Conservation (phyloP, 2,797 vertebrate species). For the Okamejei kenojei region DNA sequence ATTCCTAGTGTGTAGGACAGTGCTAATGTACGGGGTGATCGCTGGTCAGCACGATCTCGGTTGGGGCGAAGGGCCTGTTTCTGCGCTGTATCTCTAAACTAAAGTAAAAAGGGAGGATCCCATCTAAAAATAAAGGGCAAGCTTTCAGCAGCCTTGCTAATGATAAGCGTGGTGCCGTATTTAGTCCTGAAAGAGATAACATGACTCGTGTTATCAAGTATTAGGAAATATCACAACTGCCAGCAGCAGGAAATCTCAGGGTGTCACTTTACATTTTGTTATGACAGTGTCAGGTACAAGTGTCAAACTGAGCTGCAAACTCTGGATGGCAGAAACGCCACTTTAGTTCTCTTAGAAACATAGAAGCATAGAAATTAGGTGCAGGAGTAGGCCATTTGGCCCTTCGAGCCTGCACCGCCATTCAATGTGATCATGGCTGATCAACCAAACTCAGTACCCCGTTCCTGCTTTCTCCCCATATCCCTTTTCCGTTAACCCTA, state of each 20-base stretch:
- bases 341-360: neutral
- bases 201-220: neutral
- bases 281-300: neutral
- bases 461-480: too few species aligned
- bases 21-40: too few species aligned
- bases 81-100: too few species aligned
- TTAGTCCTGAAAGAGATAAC: neutral
- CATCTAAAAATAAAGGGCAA: neutral
- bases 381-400: too few species aligned
- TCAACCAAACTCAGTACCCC: too few species aligned
- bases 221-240: neutral
- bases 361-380: too few species aligned
- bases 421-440: too few species aligned
- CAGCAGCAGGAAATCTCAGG: neutral
- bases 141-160: neutral
- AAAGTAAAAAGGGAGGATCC: neutral
- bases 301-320: neutral
- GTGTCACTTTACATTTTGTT: neutral
- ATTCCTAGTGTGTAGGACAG: too few species aligned
- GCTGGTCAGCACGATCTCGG: too few species aligned
- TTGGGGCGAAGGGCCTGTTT: too few species aligned
- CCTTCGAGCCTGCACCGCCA: too few species aligned
- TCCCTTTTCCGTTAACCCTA: too few species aligned
- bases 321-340: neutral
- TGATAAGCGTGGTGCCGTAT: neutral